Conservation (phyloP, 2,113 vertebrate genomes). For the Lagopus muta region DNA sequence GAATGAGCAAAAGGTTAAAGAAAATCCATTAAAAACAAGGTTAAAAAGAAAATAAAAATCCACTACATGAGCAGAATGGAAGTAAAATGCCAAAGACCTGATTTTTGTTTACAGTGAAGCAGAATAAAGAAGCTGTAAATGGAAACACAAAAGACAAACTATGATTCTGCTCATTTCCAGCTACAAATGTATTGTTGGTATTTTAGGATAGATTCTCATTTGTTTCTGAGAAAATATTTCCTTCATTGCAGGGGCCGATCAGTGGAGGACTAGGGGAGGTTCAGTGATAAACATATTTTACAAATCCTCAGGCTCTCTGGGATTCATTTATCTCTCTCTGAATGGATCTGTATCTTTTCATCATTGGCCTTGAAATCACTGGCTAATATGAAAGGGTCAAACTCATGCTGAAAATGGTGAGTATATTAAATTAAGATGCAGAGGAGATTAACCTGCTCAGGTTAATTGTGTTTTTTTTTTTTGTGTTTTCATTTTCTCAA, state of each 20-base stretch:
- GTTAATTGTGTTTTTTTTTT: slow-evolving; percentile 46
- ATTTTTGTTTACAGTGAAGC: not conserved
- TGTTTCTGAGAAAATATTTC: not conserved
- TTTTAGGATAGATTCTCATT: not conserved
- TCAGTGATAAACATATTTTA: not conserved
- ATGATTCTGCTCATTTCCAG: not conserved
- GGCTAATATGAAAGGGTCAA: slow-evolving; percentile 8
- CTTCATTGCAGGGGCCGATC: not conserved
- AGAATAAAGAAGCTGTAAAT: not conserved
- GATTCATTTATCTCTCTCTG: slow-evolving; percentile 15
- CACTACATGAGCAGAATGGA: not conserved
- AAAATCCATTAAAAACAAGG: slow-evolving; percentile 37
- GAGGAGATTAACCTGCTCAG: slow-evolving; percentile 34
- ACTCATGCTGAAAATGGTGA: not conserved
- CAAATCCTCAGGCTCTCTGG: not conserved
- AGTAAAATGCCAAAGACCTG: not conserved
- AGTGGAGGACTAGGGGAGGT: not conserved
- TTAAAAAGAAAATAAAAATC: not conserved
- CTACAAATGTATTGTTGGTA: not conserved
- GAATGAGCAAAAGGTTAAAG: not conserved
- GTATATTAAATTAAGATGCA: slow-evolving; percentile 40
- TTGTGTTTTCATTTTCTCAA: slow-evolving; percentile 45
- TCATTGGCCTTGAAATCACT: not conserved
- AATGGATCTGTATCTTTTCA: slow-evolving; percentile 14
- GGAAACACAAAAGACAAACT: not conserved